phyloP scores from a whole-genome alignment of 2,797 vertebrate genomes.

The Enteromius argenteus region DNA sequence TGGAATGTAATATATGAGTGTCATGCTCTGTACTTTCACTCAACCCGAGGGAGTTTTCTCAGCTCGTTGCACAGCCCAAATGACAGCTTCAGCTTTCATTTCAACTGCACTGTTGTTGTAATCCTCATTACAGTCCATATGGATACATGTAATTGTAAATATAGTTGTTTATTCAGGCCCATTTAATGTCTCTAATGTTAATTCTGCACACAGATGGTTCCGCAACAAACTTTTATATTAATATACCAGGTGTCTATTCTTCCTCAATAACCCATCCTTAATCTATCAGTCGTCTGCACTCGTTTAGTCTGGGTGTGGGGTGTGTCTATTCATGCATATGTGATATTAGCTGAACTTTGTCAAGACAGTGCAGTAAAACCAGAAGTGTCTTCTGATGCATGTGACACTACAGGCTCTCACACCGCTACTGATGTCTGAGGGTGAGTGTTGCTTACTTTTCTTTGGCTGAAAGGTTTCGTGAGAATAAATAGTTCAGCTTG shows the following conservation, averaged over 20 bases:
- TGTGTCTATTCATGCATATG: constrained; percentile 44
- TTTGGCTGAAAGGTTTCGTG: background rate
- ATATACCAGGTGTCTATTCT: background rate
- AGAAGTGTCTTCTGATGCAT: constrained; percentile 21
- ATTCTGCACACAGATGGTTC: constrained; percentile 6
- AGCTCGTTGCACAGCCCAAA: background rate
- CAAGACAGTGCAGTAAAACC: constrained; percentile 51
- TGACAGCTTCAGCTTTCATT: constrained; percentile 22
- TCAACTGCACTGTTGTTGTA: background rate
- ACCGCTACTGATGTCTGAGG: constrained; percentile 15
- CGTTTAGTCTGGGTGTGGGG: constrained; percentile 24
- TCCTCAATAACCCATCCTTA: background rate
- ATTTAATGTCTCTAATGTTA: background rate
- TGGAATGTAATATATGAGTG: constrained; percentile 35
- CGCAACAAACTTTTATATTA: background rate
- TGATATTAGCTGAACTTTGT: constrained; percentile 63
- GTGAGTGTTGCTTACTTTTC: constrained; percentile 25
- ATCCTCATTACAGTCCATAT: background rate
- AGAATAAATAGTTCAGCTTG: background rate
- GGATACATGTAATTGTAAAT: background rate
- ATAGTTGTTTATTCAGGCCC: background rate
- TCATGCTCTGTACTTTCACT: constrained; percentile 12
- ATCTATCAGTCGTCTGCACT: constrained; percentile 41
- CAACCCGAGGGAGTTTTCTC: background rate
- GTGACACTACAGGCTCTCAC: constrained; percentile 22